phyloP scores from a whole-genome alignment of 2,888 invertebrate species.

The Callyntrura sp. region DNA sequence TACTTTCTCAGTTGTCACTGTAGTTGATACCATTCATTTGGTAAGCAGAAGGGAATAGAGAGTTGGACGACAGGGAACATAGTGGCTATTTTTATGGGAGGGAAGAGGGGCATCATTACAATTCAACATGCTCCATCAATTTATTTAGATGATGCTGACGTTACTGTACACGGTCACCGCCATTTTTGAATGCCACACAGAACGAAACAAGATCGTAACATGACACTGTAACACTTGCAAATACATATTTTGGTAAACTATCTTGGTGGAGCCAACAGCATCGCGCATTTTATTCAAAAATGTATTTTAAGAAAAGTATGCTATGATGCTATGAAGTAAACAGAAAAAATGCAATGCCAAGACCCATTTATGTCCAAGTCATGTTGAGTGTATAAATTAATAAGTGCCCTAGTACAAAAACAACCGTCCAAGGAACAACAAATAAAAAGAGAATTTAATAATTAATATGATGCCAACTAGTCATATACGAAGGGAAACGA shows the following conservation, averaged over 20 bases:
- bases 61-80: background rate
- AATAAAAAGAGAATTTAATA: too few relatives aligned
- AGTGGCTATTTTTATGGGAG: constrained; percentile 12
- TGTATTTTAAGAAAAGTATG: too few relatives aligned
- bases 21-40: constrained; percentile 29
- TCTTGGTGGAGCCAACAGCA: constrained; percentile 47
- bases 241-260: too few relatives aligned
- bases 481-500: too few relatives aligned
- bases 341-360: too few relatives aligned
- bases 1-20: constrained; percentile 47
- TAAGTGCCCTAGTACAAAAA: too few relatives aligned
- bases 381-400: too few relatives aligned
- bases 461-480: too few relatives aligned
- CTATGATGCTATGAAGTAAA: background rate
- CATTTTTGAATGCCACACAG: too few relatives aligned
- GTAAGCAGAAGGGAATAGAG: too few relatives aligned
- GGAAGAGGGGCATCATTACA: background rate
- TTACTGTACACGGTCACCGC: background rate
- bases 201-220: constrained; percentile 44
- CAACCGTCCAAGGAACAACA: too few relatives aligned
- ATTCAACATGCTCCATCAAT: background rate
- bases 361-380: too few relatives aligned
- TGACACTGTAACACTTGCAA: constrained; percentile 35
- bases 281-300: constrained; percentile 12
- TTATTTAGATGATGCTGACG: background rate